Conservation (phyloP, 23 tunicate species). For the Trididemnum nubilum region DNA sequence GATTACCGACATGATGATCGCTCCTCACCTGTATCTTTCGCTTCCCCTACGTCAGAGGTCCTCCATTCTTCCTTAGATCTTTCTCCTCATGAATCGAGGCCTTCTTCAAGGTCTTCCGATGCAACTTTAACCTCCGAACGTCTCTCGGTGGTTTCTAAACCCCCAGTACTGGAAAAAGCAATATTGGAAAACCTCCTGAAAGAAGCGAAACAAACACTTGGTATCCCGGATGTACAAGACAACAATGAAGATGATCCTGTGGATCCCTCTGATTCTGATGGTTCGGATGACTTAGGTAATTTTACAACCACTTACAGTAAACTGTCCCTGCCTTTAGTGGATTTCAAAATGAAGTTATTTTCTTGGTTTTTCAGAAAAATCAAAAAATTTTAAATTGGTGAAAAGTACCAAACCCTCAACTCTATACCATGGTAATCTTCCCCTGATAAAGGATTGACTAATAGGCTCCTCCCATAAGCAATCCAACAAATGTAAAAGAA, state of each 20-base stretch:
- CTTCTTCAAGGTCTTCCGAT: slow-evolving; percentile 16
- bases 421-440: no score
- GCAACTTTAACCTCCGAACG: background rate
- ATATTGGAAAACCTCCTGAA: slow-evolving; percentile 5
- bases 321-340: no score
- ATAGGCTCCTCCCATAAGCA: no score
- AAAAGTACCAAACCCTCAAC: no score
- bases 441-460: no score
- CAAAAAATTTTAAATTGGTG: no score
- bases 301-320: no score
- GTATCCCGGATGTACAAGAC: background rate
- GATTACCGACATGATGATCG: slow-evolving; percentile 12
- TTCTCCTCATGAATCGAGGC: background rate
- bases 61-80: background rate
- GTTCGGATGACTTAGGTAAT: slow-evolving; percentile 1
- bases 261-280: background rate
- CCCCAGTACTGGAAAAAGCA: background rate
- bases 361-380: no score
- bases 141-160: background rate
- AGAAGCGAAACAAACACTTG: slow-evolving; percentile 25
- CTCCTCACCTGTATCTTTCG: background rate
- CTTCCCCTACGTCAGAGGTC: background rate
- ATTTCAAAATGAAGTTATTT: no score
- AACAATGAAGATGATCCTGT: background rate
- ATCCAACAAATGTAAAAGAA: no score